Evolutionary conservation across 2,113 vertebrate species (phyloP).

Genomic region (Willisornis vidua): DNA sequence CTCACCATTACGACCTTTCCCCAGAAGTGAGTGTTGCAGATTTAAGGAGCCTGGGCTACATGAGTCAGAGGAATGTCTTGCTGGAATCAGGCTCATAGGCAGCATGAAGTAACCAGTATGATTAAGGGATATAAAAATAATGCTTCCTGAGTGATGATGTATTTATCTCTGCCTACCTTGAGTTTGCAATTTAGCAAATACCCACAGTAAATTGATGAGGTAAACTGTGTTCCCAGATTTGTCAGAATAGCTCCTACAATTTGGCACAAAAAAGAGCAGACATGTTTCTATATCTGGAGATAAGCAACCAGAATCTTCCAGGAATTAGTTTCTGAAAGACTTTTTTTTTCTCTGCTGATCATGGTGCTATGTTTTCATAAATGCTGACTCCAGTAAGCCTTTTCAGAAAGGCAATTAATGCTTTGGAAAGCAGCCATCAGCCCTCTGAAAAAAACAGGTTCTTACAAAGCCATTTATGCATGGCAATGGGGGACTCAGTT

Average conservation of each 20-base stretch:
- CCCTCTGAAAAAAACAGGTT: neutral
- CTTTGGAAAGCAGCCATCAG: slow-evolving; percentile 49
- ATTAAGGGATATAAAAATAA: neutral
- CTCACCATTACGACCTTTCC: neutral
- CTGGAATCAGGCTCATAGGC: neutral
- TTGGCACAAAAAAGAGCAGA: neutral
- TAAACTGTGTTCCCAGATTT: neutral
- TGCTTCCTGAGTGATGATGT: neutral
- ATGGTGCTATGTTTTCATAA: neutral
- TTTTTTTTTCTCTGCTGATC: neutral
- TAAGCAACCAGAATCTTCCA: slow-evolving; percentile 5
- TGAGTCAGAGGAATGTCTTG: neutral
- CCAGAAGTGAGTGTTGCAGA: neutral
- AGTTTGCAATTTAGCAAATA: neutral
- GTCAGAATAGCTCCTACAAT: neutral
- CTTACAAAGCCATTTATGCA: neutral
- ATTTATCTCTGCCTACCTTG: neutral
- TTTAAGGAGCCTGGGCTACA: neutral
- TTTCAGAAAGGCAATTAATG: slow-evolving; percentile 43
- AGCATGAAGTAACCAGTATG: neutral
- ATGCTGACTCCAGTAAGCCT: slow-evolving; percentile 8
- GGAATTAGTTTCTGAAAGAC: neutral
- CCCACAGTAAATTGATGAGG: neutral
- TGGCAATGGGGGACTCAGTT: neutral
- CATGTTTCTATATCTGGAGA: neutral